Evolutionary conservation across 2,888 invertebrate genomes (phyloP).

Genomic region (Sesia bembeciformis): DNA sequence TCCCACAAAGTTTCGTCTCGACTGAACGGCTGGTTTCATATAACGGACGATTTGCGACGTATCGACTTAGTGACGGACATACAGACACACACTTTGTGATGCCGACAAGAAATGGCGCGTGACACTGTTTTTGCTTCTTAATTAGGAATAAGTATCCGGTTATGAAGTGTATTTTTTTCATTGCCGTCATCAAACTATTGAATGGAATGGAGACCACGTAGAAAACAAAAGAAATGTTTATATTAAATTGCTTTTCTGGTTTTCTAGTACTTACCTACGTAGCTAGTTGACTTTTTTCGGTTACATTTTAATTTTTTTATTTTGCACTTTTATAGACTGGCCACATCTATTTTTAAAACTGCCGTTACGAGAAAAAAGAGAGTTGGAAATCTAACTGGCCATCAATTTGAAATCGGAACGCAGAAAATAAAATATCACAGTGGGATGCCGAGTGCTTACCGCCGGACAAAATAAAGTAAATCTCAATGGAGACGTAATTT

Average conservation of each 20-base stretch:
- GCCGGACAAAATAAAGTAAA: conserved; percentile 8
- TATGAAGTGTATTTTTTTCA: neutral
- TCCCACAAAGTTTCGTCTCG: conserved; percentile 32
- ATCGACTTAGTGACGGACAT: conserved; percentile 26
- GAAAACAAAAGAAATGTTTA: neutral
- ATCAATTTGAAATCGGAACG: conserved; percentile 5
- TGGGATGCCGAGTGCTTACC: conserved; percentile 6
- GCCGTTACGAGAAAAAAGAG: neutral
- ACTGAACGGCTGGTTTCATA: conserved; percentile 49
- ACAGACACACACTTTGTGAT: conserved; percentile 31
- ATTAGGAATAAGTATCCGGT: conserved; percentile 60
- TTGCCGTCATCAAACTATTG: neutral
- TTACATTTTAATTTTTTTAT: too few relatives aligned
- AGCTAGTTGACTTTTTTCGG: too few relatives aligned
- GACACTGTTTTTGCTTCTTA: conserved; percentile 56
- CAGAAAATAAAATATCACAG: conserved; percentile 12
- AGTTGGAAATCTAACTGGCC: conserved; percentile 7
- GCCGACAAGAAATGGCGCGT: conserved; percentile 48
- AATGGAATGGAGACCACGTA: neutral
- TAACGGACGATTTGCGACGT: conserved; percentile 43
- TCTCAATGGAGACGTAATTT: conserved; percentile 21
- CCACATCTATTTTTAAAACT: neutral
- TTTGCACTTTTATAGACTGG: neutral
- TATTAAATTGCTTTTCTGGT: too few relatives aligned
- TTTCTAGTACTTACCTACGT: too few relatives aligned